Base-by-base conservation (phyloP, 2,888 invertebrate genomes). In the Rhyacophila evoluta region DNA sequence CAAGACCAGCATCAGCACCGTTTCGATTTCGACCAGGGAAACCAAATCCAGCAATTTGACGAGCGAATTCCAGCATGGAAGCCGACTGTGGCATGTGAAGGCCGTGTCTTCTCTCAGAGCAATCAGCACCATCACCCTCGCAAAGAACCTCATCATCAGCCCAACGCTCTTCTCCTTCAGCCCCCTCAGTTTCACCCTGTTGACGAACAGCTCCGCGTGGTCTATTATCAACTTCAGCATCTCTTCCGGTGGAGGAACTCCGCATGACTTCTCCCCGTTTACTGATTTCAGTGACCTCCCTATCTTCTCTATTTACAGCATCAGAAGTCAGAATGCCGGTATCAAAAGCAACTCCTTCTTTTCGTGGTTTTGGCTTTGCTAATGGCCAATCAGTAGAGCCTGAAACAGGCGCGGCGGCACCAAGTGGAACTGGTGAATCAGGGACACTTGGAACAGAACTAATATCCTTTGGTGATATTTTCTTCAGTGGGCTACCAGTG, bases 61-160 rank as follows among this genome's bases (percentile, higher is more conserved):
- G 89, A 0, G 91, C 89, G 83, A 92, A 89, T 82, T 90, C 89
- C 77, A 89, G 88, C 87, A 92, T 89, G 25, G 91, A 88, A 15
- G 79, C 77, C 8, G 88, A 87, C 83, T 90, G 91, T 29, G 92
- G 91, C 89, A 92, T 92, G 84, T 92, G 92, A 36, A 92, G 86
- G 1, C 92, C 92, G 70, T 83, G 83, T 33, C 76, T 81, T 25
- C 92, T 92, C 3, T 88, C 89, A 1, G 89, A 88, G 83, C 92
- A 92, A 15, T 90, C 88, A 4, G 89, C 90, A 8, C 89, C 89
- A 39, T 89, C 89, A 15, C 87, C 87, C 83, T 89, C 90, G 75
- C 84, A 84, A 33, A 74, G 36, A 4, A 29, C 67, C 8, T 83
- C 83, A n/a, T 80, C 79, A 29, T 76, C 78, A 5, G 67, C 77